Base-by-base conservation (phyloP, 2,113 vertebrate species). In the Delphinapterus leucas region DNA sequence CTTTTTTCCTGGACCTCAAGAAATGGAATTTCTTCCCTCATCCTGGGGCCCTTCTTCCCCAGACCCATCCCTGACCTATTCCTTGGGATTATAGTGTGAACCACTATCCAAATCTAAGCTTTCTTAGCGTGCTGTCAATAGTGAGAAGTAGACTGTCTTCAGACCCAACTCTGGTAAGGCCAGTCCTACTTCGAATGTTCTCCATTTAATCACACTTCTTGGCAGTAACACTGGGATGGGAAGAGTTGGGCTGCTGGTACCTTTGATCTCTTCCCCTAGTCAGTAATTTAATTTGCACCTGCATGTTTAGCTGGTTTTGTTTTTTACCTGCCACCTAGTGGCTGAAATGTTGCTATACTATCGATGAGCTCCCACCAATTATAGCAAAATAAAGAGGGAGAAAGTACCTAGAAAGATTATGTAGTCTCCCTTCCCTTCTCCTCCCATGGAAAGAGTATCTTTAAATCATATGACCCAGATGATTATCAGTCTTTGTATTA, bases 311-410 rank as follows among this genome's bases (percentile, higher is more conserved):
- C 20, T 47, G 74, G 25, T 36, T 83, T 70, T 84, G 31, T 70
- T 95, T 92, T 84, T 67, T 20, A 70, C 65, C 65, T 93, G 96
- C 95, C 84, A 95, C 55, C 94, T 96, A 93, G 91, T 98, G 97
- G 93, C 71, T 90, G 76, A 96, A 96, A 55, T 90, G 61, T 77
- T 96, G 44, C 71, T 63, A 1, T 91, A 33, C 41, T 81, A 0
- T 84, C 17, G 17, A 68, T 68, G 58, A 61, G 1, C 31, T 95
- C 14, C n/a, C 41, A 88, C 23, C 36, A 81, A 14, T 88, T 93
- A 49, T 85, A 65, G 10, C 49, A 91, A 31, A 92, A 76, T 33
- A 61, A 17, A 18, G n/a, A 65, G 44, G 31, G 38, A 53, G 38
- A 47, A 53, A 71, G 15, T 63, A 36, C 26, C 47, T 67, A n/a